Percentiles rank a stretch among this genome's conserved stretches.
These are phyloP conservation scores for Augochlora pura DNA, from an alignment of 1,140 invertebrate genomes.

Conservation along the genomic window DNA sequence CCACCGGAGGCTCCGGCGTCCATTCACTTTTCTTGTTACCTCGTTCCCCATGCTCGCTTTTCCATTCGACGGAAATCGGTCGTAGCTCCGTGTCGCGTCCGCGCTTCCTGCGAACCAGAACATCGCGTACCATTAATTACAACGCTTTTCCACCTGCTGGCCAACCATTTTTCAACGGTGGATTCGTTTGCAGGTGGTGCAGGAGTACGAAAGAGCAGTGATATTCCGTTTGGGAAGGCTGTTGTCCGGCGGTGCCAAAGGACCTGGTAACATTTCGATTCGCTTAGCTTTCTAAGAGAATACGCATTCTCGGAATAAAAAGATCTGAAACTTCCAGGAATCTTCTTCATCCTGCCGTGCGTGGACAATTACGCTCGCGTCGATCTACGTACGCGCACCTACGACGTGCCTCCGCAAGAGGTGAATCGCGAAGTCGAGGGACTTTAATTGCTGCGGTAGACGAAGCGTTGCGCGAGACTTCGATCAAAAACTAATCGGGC, in stretches of 20 bases:
- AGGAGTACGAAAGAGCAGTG: slow-evolving; percentile 94
- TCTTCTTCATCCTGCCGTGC: slow-evolving; percentile 97
- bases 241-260: slow-evolving; percentile 93
- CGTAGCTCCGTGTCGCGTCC: background rate
- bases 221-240: slow-evolving; percentile 94
- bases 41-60: background rate
- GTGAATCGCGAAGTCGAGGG: slow-evolving; percentile 79
- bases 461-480: too few species aligned
- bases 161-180: too few species aligned
- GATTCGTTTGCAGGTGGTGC: slow-evolving; percentile 86
- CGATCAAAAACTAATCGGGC: background rate
- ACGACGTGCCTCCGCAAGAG: slow-evolving; percentile 97
- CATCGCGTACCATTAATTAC: background rate
- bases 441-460: too few species aligned
- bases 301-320: too few species aligned
- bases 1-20: background rate
- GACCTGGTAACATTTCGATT: slow-evolving; percentile 85
- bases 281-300: too few species aligned
- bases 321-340: slow-evolving; percentile 83
- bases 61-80: slow-evolving; percentile 21
- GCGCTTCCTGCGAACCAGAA: background rate
- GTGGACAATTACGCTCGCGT: slow-evolving; percentile 96
- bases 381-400: slow-evolving; percentile 93
- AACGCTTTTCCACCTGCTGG: too few species aligned
- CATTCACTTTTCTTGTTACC: background rate